These are phyloP conservation scores for Agrenia bidenticulata DNA, from an alignment of 2,888 invertebrate genomes.

Conservation along the genomic window DNA sequence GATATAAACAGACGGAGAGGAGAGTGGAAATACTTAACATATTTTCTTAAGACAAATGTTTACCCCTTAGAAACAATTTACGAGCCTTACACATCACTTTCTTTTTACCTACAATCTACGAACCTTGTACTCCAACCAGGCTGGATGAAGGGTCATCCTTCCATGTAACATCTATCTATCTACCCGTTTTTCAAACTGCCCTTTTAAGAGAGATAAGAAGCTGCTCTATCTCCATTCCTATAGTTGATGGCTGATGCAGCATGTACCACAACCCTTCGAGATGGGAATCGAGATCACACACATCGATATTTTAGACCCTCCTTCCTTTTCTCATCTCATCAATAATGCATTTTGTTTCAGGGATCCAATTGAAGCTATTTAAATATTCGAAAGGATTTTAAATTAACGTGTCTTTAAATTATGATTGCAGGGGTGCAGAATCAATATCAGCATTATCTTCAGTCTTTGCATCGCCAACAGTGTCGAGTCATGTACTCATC, in stretches of 20 bases:
- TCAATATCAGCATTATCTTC: slow-evolving; percentile 13
- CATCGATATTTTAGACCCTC: slow-evolving; percentile 10
- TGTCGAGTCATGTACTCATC: slow-evolving; percentile 75
- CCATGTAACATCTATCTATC: not conserved
- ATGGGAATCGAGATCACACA: slow-evolving; percentile 25
- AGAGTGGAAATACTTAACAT: slow-evolving; percentile 37
- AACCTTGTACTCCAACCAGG: no score
- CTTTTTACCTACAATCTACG: not conserved
- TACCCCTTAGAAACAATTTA: slow-evolving; percentile 51
- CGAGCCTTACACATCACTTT: slow-evolving; percentile 38
- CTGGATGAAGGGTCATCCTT: no score
- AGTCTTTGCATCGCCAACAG: not conserved
- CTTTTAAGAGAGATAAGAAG: not conserved
- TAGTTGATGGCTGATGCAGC: not conserved
- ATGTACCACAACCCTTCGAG: not conserved
- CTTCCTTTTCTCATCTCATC: not conserved
- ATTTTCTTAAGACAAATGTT: slow-evolving; percentile 52
- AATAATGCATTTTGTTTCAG: slow-evolving; percentile 4
- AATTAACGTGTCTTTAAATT: no score
- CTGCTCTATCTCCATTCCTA: not conserved
- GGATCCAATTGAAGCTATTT: no score
- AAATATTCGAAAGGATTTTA: no score
- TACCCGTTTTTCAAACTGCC: not conserved
- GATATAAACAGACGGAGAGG: slow-evolving; percentile 49
- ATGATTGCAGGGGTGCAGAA: slow-evolving; percentile 1